A percentile compares a stretch with the other conserved stretches of the same genome.
These are phyloP conservation scores for Piscicola geometra DNA, from an alignment of 2,888 invertebrate genomes.

Conservation along the genomic window DNA sequence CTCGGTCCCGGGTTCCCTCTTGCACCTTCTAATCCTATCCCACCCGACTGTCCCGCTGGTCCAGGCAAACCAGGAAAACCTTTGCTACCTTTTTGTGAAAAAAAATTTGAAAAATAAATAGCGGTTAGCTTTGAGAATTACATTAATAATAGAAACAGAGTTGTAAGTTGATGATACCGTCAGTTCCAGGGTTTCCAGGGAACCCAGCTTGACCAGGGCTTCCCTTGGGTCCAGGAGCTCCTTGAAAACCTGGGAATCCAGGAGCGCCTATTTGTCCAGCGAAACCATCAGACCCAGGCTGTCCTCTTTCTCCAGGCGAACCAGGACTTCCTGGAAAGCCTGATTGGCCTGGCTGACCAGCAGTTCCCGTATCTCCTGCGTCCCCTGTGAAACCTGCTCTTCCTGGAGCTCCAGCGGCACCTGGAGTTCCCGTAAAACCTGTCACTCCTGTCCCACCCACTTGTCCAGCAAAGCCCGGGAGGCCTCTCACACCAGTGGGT, in stretches of 20 bases:
- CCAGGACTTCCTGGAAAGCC: conserved; percentile 37
- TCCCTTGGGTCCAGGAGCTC: conserved; percentile 38
- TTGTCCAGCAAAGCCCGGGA: conserved; percentile 28
- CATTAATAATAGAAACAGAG: too few species aligned
- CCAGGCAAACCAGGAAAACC: neutral
- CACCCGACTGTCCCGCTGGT: neutral
- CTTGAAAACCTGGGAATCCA: conserved; percentile 36
- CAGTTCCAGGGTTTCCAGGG: conserved; percentile 46
- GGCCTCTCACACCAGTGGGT: conserved; percentile 26
- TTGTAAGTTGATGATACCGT: too few species aligned
- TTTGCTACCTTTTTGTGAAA: neutral
- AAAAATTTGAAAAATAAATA: too few species aligned
- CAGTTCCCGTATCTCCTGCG: conserved; percentile 36
- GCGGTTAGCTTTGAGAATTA: too few species aligned
- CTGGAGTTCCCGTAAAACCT: neutral
- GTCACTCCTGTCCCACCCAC: conserved; percentile 29
- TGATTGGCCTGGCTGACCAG: conserved; percentile 33
- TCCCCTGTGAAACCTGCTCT: conserved; percentile 35
- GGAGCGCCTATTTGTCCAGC: conserved; percentile 35
- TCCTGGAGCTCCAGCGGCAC: conserved; percentile 19
- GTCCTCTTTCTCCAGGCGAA: conserved; percentile 35
- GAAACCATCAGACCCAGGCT: conserved; percentile 59
- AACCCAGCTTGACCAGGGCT: conserved; percentile 31
- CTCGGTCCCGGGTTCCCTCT: neutral
- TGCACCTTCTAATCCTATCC: neutral